Percentiles rank a stretch among this genome's conserved stretches.
phyloP scores from a whole-genome alignment of 2,888 invertebrate genomes.

The Ectropis crepuscularia region DNA sequence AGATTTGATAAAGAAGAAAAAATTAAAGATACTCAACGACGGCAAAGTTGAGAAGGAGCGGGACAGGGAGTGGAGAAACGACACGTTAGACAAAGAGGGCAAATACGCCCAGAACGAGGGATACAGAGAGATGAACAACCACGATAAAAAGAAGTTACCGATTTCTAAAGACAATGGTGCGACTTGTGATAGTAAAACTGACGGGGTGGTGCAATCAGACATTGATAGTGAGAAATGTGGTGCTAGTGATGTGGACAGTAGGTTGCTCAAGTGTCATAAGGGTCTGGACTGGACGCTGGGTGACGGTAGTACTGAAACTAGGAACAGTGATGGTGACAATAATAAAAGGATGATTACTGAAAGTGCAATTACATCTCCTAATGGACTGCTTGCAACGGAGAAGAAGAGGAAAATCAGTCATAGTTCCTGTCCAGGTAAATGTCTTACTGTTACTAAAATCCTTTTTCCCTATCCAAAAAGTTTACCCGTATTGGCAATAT shows the following conservation, averaged over 20 bases:
- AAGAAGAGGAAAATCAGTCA: slow-evolving; percentile 87
- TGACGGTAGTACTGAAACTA: slow-evolving; percentile 53
- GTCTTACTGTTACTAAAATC: no score
- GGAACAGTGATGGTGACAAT: slow-evolving; percentile 51
- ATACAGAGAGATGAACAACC: slow-evolving; percentile 79
- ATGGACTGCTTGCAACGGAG: slow-evolving; percentile 86
- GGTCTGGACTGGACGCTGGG: slow-evolving; percentile 74
- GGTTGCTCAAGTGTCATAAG: slow-evolving; percentile 71
- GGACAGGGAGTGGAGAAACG: slow-evolving; percentile 85
- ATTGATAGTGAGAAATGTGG: slow-evolving; percentile 66
- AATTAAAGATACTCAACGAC: slow-evolving; percentile 69
- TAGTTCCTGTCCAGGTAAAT: slow-evolving; percentile 81
- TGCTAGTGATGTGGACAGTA: slow-evolving; percentile 74
- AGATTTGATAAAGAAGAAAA: slow-evolving; percentile 75
- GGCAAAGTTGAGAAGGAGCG: slow-evolving; percentile 69
- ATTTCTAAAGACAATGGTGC: slow-evolving; percentile 69
- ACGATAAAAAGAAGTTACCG: slow-evolving; percentile 78
- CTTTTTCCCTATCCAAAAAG: no score
- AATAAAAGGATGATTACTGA: slow-evolving; percentile 77
- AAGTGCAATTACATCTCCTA: slow-evolving; percentile 79
- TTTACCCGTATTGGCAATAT: no score
- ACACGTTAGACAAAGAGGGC: slow-evolving; percentile 82
- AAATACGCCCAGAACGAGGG: slow-evolving; percentile 81
- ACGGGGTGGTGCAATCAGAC: slow-evolving; percentile 71
- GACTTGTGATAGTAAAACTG: slow-evolving; percentile 76